Evolutionary conservation across 1,140 invertebrate species (phyloP).

Genomic region (Lethocerus indicus): DNA sequence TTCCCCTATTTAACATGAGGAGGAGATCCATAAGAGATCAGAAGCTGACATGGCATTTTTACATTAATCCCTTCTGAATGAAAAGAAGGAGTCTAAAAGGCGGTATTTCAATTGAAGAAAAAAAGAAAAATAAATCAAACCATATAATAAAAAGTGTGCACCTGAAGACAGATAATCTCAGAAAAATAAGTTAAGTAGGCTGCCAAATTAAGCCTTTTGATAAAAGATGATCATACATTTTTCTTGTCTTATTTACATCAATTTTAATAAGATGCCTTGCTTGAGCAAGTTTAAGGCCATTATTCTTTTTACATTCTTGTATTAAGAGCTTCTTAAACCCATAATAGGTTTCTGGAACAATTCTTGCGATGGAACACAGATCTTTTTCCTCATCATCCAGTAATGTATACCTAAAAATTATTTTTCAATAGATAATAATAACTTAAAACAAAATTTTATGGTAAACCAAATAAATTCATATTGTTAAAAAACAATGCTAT

Average conservation of each 20-base stretch:
- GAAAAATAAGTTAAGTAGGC: too few relatives aligned
- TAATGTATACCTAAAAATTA: constrained; percentile 33
- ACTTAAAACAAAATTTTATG: neutral
- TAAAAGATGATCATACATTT: constrained; percentile 69
- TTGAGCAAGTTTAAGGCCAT: constrained; percentile 55
- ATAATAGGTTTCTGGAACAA: constrained; percentile 59
- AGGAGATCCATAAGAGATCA: too few relatives aligned
- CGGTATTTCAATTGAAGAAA: too few relatives aligned
- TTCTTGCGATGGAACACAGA: constrained; percentile 52
- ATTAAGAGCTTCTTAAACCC: constrained; percentile 58
- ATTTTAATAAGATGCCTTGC: constrained; percentile 73
- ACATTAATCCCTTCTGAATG: too few relatives aligned
- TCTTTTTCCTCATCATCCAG: constrained; percentile 52
- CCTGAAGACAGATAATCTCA: too few relatives aligned
- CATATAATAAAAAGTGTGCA: too few relatives aligned
- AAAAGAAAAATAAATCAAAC: too few relatives aligned
- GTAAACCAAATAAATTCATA: neutral
- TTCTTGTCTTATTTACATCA: constrained; percentile 85
- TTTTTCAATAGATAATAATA: neutral
- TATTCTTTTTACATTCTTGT: constrained; percentile 48
- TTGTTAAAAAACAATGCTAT: neutral
- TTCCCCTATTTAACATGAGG: too few relatives aligned
- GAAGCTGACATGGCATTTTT: too few relatives aligned
- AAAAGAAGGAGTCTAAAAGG: too few relatives aligned
- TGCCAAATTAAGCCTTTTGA: constrained; percentile 26